These are phyloP conservation scores for Baronia brevicornis DNA, from an alignment of 2,888 invertebrate species.

Conservation along the genomic window DNA sequence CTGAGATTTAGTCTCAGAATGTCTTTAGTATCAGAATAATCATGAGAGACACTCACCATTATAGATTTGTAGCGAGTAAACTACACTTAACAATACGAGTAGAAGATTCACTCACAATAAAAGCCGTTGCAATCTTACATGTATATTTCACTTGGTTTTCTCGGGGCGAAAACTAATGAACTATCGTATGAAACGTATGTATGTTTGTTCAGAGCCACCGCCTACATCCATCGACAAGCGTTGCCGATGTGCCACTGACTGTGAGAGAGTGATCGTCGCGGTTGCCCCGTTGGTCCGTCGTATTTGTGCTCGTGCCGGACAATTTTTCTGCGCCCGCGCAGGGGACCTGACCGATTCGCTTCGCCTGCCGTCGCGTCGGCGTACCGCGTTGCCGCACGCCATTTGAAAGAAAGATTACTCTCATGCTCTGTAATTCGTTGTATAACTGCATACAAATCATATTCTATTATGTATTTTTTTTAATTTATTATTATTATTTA, in stretches of 20 bases:
- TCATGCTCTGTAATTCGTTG: slow-evolving; percentile 25
- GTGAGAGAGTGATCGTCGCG: slow-evolving; percentile 19
- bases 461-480: slow-evolving; percentile 1
- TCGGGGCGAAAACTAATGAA: slow-evolving; percentile 58
- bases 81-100: slow-evolving; percentile 23
- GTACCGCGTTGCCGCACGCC: slow-evolving; percentile 14
- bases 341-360: slow-evolving; percentile 49
- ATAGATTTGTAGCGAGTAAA: slow-evolving; percentile 22
- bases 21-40: background rate
- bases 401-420: slow-evolving; percentile 27
- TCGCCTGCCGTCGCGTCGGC: slow-evolving; percentile 29
- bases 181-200: slow-evolving; percentile 31
- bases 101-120: slow-evolving; percentile 44
- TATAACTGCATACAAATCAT: slow-evolving; percentile 22
- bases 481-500: background rate
- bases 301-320: slow-evolving; percentile 30
- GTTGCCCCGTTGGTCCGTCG: slow-evolving; percentile 42
- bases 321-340: slow-evolving; percentile 31
- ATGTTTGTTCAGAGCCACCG: slow-evolving; percentile 16
- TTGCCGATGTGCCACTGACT: slow-evolving; percentile 36
- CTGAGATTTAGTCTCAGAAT: background rate
- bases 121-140: slow-evolving; percentile 24
- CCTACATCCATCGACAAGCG: slow-evolving; percentile 20
- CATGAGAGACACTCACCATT: slow-evolving; percentile 49
- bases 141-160: slow-evolving; percentile 65